Percentiles rank a stretch among this genome's conserved stretches.
phyloP scores from a whole-genome alignment of 2,888 invertebrate species.

The Eupithecia abbreviata region DNA sequence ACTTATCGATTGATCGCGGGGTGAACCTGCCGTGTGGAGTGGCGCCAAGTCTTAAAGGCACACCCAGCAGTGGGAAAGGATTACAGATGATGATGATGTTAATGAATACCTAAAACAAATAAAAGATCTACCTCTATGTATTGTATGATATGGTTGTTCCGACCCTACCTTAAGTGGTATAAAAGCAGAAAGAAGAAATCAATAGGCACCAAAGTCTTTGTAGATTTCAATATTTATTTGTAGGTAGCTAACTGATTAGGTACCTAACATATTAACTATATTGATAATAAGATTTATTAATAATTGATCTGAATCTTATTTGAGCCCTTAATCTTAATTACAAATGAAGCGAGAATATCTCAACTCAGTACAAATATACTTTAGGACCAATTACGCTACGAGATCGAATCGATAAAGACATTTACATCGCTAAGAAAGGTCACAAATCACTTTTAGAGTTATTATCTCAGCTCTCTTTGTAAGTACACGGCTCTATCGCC shows the following conservation, averaged over 20 bases:
- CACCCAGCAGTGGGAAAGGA: too few relatives aligned
- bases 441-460: background rate
- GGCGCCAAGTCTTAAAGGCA: too few relatives aligned
- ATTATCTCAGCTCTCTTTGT: constrained; percentile 9
- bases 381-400: background rate
- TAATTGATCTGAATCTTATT: background rate
- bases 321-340: background rate
- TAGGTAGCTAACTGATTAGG: too few relatives aligned
- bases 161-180: too few relatives aligned
- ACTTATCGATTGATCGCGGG: too few relatives aligned
- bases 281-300: background rate
- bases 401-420: background rate
- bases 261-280: background rate
- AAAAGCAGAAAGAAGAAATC: too few relatives aligned
- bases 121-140: too few relatives aligned
- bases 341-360: background rate
- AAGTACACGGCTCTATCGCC: background rate
- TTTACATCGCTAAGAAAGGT: background rate
- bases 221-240: too few relatives aligned
- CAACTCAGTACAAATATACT: background rate
- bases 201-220: too few relatives aligned
- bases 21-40: too few relatives aligned
- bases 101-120: background rate
- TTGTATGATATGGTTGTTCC: too few relatives aligned
- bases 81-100: too few relatives aligned